Conservation (phyloP, 2,888 invertebrate species). For the Reticulitermes lucifugus region DNA sequence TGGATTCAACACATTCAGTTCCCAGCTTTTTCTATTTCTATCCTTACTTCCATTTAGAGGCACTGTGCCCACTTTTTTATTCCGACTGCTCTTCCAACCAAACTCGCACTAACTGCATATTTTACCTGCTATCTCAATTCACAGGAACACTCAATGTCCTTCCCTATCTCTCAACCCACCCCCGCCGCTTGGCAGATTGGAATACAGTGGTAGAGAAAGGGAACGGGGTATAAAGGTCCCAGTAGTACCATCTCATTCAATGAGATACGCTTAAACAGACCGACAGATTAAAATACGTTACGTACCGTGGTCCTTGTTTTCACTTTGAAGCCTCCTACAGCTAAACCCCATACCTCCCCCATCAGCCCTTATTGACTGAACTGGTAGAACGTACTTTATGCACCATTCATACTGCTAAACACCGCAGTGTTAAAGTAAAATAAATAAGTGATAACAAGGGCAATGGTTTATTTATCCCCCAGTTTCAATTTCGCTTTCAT, state of each 20-base stretch:
- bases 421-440: too few species aligned
- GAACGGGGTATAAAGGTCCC: conserved; percentile 39
- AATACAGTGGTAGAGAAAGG: conserved; percentile 32
- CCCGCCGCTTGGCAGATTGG: conserved; percentile 44
- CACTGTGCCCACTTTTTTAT: conserved; percentile 8
- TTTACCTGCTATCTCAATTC: conserved; percentile 48
- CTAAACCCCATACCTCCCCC: not conserved
- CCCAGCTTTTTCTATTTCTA: conserved; percentile 42
- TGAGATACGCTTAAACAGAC: conserved; percentile 29
- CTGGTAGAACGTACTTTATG: not conserved
- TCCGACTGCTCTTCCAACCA: not conserved
- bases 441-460: too few species aligned
- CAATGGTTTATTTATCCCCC: too few species aligned
- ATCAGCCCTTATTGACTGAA: not conserved
- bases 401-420: not conserved
- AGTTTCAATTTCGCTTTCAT: too few species aligned
- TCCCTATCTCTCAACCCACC: conserved; percentile 25
- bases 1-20: conserved; percentile 49
- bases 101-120: conserved; percentile 44
- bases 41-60: conserved; percentile 25
- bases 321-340: conserved; percentile 20
- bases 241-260: conserved; percentile 46
- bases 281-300: conserved; percentile 48
- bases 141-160: conserved; percentile 35
- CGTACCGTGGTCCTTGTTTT: conserved; percentile 4